Base-by-base conservation (phyloP, 2,888 invertebrate genomes). In the Apamea anceps region DNA sequence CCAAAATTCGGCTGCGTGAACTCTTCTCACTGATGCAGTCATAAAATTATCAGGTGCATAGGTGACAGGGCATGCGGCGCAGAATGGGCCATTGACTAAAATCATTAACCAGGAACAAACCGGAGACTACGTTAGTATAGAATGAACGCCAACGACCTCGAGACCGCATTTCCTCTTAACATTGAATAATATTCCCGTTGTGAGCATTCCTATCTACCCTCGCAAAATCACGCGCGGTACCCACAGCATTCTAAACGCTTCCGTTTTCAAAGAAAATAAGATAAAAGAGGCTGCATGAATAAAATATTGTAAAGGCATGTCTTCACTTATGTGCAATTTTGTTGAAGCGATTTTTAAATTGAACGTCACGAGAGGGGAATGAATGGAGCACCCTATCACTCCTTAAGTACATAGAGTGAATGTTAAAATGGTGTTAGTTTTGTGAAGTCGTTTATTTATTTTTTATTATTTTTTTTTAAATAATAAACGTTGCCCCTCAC, bases 181-280 rank as follows among this genome's bases (percentile, higher is more conserved):
- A 12, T 28, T 1, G 28, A 45, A 45, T 57, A 13, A 42, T 18
- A 63, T 25, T 28, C 2, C 2, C 25, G 57, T n/a, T 1, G 57
- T 1, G 51, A 62, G 42, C 0, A 60, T 79, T 54, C n/a, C 28
- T 10, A 28, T 18, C 18, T 73, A 66, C 15, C 37, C 37, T 51
- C 48, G 48, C 32, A 63, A 12, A 80, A 80, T 28, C n/a, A 25
- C 37, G 4, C 13, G 25, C 42, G 3, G n/a, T 60, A 6, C 13
- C 28, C 73, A 13, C 28, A 32, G 28, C 18, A 60, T 73, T 66
- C 65, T 12, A 48, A 80, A 48, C n/a, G 74, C 28, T 73, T 51
- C 57, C 28, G n/a, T 32, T 81, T 65, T 79, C 73, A 81, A 66
- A 81, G 73, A 66, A 66, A 66, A 57, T 51, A 18, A 81, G 81